Conservation (phyloP, 2,888 invertebrate species). For the Aromia moschata region DNA sequence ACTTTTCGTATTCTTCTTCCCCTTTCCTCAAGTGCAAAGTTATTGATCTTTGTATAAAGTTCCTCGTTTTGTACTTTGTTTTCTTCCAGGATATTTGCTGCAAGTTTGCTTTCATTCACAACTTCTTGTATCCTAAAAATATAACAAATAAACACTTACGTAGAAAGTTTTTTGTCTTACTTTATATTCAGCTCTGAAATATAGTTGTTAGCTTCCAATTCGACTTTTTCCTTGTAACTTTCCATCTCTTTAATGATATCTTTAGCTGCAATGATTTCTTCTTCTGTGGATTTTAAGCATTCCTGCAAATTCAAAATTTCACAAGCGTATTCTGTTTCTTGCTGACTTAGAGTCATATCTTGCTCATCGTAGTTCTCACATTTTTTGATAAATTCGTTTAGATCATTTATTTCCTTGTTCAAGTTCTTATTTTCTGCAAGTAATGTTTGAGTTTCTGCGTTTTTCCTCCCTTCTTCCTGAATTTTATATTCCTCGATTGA, state of each 20-base stretch:
- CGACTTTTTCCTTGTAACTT: not conserved
- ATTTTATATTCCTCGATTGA: not conserved
- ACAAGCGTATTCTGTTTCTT: not conserved
- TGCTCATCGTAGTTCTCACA: constrained; percentile 4
- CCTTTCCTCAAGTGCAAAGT: not conserved
- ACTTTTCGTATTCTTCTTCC: not conserved
- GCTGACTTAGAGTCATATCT: not conserved
- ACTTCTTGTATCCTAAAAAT: constrained; percentile 13
- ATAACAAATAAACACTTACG: not conserved
- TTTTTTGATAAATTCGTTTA: not conserved
- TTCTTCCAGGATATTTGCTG: not conserved
- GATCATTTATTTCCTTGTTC: not conserved
- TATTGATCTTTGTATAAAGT: not conserved
- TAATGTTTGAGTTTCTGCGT: not conserved
- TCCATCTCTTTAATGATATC: not conserved
- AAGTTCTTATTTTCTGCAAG: constrained; percentile 8
- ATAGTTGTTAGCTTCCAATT: not conserved
- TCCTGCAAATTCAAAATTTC: constrained; percentile 1
- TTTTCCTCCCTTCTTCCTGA: not conserved
- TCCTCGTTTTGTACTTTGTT: not conserved
- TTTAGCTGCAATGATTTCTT: not conserved
- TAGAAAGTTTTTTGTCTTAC: constrained; percentile 1
- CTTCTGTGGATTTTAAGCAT: not conserved
- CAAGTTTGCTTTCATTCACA: not conserved
- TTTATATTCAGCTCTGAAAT: constrained; percentile 1